Evolutionary conservation across 2,113 vertebrate species (phyloP).

Genomic region (Globicephala melas): DNA sequence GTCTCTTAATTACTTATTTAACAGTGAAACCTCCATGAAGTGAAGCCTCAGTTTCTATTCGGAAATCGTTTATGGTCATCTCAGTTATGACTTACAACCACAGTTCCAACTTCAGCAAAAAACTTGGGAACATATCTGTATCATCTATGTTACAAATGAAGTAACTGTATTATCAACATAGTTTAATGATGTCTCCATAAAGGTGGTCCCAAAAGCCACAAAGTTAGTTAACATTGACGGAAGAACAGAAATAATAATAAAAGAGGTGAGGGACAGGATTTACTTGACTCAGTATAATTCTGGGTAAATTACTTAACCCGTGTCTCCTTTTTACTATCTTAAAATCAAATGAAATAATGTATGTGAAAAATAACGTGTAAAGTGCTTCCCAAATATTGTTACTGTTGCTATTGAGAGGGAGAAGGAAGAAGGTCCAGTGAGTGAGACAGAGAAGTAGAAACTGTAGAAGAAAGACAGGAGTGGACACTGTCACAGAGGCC

Average conservation of each 20-base stretch:
- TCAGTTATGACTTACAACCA: not conserved
- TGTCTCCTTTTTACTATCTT: not conserved
- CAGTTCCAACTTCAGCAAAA: not conserved
- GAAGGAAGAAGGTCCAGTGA: not conserved
- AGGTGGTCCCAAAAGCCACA: not conserved
- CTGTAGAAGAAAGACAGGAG: not conserved
- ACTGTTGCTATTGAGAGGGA: not conserved
- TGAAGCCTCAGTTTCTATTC: not conserved
- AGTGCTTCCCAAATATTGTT: not conserved
- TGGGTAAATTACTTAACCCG: not conserved
- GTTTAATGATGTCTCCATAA: not conserved
- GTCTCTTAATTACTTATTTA: not conserved
- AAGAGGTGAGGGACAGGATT: not conserved
- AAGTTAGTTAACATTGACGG: not conserved
- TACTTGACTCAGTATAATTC: not conserved
- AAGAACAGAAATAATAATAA: not conserved
- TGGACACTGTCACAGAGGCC: not conserved
- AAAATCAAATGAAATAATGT: not conserved
- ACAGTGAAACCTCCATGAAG: not conserved
- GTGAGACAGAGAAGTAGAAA: not conserved
- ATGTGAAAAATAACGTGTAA: not conserved
- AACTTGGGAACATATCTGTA: not conserved
- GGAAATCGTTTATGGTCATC: not conserved
- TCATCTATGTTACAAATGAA: not conserved
- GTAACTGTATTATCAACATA: not conserved